These are phyloP conservation scores for Cheilosia grossa DNA, from an alignment of 2,888 invertebrate genomes.

Conservation along the genomic window DNA sequence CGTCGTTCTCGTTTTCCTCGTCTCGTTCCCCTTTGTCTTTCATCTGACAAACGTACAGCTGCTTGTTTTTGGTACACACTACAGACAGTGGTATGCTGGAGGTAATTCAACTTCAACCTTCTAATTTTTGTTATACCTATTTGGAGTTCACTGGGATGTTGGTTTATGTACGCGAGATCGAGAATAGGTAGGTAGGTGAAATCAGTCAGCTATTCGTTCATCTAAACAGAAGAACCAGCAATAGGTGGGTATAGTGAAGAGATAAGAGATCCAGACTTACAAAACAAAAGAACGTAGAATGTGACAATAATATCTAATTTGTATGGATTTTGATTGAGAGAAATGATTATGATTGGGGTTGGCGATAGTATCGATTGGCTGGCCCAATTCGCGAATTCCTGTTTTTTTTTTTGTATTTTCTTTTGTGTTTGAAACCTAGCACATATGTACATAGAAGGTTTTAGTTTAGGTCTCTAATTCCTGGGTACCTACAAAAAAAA, in stretches of 20 bases:
- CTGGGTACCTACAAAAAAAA: no score
- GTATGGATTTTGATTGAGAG: constrained; percentile 25
- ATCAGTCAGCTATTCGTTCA: no score
- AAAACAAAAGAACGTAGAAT: not conserved
- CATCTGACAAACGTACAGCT: constrained; percentile 49
- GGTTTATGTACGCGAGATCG: constrained; percentile 2
- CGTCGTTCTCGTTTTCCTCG: constrained; percentile 1
- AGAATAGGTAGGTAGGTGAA: constrained; percentile 6
- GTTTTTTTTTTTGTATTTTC: not conserved
- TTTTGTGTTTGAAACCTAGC: not conserved
- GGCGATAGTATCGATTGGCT: constrained; percentile 25
- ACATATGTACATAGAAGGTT: not conserved
- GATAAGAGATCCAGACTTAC: not conserved
- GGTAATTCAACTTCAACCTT: constrained; percentile 72
- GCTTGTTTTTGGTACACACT: constrained; percentile 49
- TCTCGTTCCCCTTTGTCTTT: constrained; percentile 7
- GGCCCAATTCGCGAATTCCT: constrained; percentile 36
- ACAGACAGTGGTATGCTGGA: constrained; percentile 40
- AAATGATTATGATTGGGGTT: not conserved
- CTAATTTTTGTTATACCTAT: constrained; percentile 42
- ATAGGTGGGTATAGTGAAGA: not conserved
- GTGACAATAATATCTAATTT: constrained; percentile 18
- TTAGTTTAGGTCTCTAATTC: no score
- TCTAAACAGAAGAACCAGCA: no score
- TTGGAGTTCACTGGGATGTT: constrained; percentile 56